Percentiles rank a stretch among this genome's conserved stretches.
Conservation (phyloP, 2,113 vertebrate genomes). For the Zapornia atra region DNA sequence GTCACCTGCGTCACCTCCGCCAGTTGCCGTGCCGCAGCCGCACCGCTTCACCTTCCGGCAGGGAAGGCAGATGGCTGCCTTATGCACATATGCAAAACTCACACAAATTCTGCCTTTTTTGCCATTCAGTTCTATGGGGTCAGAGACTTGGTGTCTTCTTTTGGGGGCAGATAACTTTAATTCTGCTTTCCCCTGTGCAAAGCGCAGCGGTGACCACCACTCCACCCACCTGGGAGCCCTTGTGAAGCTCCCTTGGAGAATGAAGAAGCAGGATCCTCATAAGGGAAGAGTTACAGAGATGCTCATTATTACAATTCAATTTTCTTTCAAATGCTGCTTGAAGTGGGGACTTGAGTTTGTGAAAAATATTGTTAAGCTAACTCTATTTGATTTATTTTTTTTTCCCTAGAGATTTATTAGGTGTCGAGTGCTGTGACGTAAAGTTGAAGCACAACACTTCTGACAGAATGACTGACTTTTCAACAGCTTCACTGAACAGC, state of each 20-base stretch:
- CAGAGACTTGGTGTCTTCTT: background rate
- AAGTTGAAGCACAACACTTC: background rate
- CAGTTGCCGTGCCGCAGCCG: background rate
- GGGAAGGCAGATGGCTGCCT: background rate
- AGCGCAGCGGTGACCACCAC: background rate
- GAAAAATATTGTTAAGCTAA: background rate
- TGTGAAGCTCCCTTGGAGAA: background rate
- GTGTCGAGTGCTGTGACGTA: background rate
- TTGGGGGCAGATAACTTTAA: background rate
- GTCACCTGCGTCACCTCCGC: background rate
- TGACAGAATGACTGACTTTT: conserved; percentile 28
- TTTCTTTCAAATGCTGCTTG: background rate
- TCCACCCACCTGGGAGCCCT: background rate
- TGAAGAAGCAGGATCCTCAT: background rate
- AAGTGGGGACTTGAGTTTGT: background rate
- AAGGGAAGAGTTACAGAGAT: background rate
- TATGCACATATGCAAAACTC: background rate
- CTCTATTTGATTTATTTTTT: background rate
- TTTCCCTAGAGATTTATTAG: background rate
- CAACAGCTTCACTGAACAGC: conserved; percentile 11
- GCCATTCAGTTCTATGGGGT: background rate
- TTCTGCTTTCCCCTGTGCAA: background rate
- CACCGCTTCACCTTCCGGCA: background rate
- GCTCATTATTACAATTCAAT: background rate
- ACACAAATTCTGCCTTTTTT: background rate